Evolutionary conservation across 2,797 vertebrate genomes (phyloP), one percentile per base, ranked within the genome.

Genomic region (Triplophysa yarkandensis): DNA sequence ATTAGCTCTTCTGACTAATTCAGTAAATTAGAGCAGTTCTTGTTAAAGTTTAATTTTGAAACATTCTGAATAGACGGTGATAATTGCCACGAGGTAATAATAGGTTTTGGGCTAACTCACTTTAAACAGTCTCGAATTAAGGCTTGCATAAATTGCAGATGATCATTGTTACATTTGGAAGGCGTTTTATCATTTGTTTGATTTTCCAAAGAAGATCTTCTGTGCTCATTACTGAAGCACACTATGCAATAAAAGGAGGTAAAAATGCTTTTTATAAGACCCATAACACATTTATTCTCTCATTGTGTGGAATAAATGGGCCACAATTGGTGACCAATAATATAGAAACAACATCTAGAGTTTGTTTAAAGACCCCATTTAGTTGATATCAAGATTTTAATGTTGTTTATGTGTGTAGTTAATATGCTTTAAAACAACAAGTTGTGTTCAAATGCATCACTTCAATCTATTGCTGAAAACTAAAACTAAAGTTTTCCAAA

Each of bases 1-100:
- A 82, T 82, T 79, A 79, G 65, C 74, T 77, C 63, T 54, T 17
- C 66, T 74, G 66, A 77, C 43, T 74, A 74, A 82, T 79, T 77
- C 39, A 52, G 30, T 69, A 50, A 64, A 79, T 79, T 77, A 76
- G 34, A 63, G 13, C 61, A 50, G 58, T 58, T 70, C 62, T 79
- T 64, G 76, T 82, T 82, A 82, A 62, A 79, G 55, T 74, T 67
- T 74, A 74, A 74, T 74, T 74, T 46, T 67, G 30, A 74, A 74
- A 66, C 62, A 66, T 74, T 74, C 52, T 48, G 71, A 74, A 74
- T 74, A 66, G 62, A 74, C 46, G 63, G 71, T 46, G 39, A 46
- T 74, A 74, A 74, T 57, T 74, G 52, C 34, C 28, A 19, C 14
- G 27, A 46, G 41, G 39, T 66, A 66, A 57, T 46, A 57, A 74